These are phyloP conservation scores for Nannoperca obscura DNA, from an alignment of 2,797 vertebrate genomes.

Conservation along the genomic window DNA sequence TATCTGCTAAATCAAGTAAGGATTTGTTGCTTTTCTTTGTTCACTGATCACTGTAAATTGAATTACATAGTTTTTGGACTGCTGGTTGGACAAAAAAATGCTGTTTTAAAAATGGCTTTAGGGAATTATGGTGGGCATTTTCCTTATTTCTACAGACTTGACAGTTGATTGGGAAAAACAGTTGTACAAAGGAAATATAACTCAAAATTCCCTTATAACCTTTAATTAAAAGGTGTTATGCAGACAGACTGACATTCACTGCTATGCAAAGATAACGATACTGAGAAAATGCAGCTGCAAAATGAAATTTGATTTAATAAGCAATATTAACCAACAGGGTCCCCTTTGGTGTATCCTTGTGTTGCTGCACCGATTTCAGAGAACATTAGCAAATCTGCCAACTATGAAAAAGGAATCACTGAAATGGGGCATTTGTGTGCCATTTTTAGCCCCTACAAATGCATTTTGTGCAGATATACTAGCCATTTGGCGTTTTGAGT, in stretches of 20 bases:
- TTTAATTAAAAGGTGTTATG: no score
- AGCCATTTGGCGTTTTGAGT: neutral
- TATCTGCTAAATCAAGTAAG: slow-evolving; percentile 5
- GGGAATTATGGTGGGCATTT: neutral
- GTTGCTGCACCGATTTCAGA: no score
- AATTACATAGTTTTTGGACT: neutral
- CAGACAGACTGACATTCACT: no score
- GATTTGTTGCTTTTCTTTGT: neutral
- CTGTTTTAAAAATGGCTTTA: slow-evolving; percentile 6
- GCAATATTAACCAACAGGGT: no score
- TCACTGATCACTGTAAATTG: neutral
- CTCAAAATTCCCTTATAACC: no score
- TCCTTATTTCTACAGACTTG: neutral
- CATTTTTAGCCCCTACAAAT: neutral
- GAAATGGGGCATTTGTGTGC: neutral
- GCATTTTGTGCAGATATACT: no score
- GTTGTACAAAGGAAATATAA: no score
- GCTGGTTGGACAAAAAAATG: neutral
- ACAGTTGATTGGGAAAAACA: no score
- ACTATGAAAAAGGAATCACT: neutral
- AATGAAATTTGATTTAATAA: no score
- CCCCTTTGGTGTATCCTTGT: no score
- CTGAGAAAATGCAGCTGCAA: no score
- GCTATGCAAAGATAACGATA: no score
- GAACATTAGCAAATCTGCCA: neutral